Base-by-base conservation (phyloP, 2,797 vertebrate species). In the Pangasius djambal region DNA sequence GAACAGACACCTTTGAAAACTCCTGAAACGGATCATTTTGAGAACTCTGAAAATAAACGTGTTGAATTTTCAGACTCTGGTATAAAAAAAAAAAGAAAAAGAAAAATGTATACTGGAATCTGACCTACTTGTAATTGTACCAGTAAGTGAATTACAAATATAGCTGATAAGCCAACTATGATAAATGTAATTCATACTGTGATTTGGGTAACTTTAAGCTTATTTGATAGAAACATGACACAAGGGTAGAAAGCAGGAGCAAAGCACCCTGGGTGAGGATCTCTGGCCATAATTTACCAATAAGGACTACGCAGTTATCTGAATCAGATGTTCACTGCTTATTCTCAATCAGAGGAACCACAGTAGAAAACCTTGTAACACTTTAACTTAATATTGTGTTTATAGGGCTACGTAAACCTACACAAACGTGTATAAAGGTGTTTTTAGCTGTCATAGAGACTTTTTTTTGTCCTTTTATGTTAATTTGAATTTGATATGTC, bases 21-120 rank as follows among this genome's bases (percentile, higher is more conserved):
- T 77, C 55, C 25, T 63, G 20, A 52, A 88, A 87, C 37, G 0
- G 77, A 67, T 63, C 57, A 22, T 57, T 86, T 72, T 50, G 22
- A 65, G 70, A 65, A 67, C 82, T 86, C 57, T 61, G 52, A 89
- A 74, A 69, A 44, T 37, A 81, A 90, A 85, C 40, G 75, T 86
- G 57, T 77, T 63, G 82, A 86, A 85, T 50, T 82, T 67, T 74
- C 37, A 44, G 85, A 22, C 90, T 84, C 72, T 44, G 61, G 63
- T n/a, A 7, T 63, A 28, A 78, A 79, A 78, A 79, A 28, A 7
- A 48, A 78, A 40, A 3, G 7, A 28, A 7, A 34, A 82, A 82
- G 44, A n/a, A 77, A 88, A 81, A 34, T 86, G 77, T 25, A 31
- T 69, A 85, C 82, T 86, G 55, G 13, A 77, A 55, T n/a, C 7